These are phyloP conservation scores for Steinernema feltiae DNA, from an alignment of 1,140 invertebrate species.

Conservation along the genomic window DNA sequence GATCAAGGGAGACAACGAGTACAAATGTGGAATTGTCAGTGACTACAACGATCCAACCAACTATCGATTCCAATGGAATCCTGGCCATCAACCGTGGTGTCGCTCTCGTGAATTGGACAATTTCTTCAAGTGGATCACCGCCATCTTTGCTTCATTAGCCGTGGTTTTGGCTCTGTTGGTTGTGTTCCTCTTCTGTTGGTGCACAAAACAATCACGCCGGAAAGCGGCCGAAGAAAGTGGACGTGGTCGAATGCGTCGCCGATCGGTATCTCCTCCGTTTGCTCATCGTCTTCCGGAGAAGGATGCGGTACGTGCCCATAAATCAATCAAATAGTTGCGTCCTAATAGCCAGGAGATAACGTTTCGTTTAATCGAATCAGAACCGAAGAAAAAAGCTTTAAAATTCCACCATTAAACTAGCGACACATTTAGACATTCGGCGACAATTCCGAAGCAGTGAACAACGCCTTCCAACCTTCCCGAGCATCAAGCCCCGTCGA, in stretches of 20 bases:
- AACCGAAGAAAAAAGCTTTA: no score
- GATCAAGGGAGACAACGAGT: slow-evolving; percentile 56
- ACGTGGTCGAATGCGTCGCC: background rate
- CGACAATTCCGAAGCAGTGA: background rate
- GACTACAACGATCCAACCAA: slow-evolving; percentile 52
- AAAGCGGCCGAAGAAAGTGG: background rate
- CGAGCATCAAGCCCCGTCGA: slow-evolving; percentile 4
- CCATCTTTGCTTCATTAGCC: slow-evolving; percentile 38
- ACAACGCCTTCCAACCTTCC: background rate
- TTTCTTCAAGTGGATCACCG: slow-evolving; percentile 53
- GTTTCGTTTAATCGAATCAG: no score
- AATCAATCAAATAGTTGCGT: no score
- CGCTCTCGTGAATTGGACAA: slow-evolving; percentile 56
- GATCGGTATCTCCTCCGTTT: background rate
- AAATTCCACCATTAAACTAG: no score
- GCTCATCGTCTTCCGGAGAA: background rate
- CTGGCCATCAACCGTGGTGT: slow-evolving; percentile 46
- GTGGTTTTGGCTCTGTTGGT: slow-evolving; percentile 29
- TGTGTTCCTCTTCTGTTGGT: slow-evolving; percentile 37
- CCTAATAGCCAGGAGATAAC: no score
- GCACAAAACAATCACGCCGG: slow-evolving; percentile 25
- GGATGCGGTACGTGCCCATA: background rate
- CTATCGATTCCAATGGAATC: slow-evolving; percentile 58
- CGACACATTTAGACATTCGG: slow-evolving; percentile 7
- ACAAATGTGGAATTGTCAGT: slow-evolving; percentile 56